Percentiles rank a stretch among this genome's conserved stretches.
These are phyloP conservation scores for Rhinoderma darwinii DNA, from an alignment of 2,113 vertebrate species.

Conservation along the genomic window DNA sequence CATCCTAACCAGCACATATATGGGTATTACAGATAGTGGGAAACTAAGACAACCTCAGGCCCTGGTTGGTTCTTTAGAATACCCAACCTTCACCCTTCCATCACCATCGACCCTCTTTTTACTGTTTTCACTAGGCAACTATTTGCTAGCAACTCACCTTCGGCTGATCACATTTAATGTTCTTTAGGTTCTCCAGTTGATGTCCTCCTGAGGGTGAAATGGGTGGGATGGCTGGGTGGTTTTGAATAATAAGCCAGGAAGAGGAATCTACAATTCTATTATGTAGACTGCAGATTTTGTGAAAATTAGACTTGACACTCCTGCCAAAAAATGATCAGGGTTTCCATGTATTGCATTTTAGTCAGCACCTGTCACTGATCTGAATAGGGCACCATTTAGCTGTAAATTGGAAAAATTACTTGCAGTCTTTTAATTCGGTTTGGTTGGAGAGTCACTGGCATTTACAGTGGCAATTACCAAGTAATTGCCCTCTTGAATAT, in stretches of 20 bases:
- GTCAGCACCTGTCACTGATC: neutral
- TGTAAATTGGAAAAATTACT: constrained; percentile 26
- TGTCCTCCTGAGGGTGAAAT: neutral
- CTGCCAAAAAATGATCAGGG: neutral
- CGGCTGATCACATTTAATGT: neutral
- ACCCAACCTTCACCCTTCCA: neutral
- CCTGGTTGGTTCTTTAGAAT: neutral
- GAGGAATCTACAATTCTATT: neutral
- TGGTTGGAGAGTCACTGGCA: neutral
- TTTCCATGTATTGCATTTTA: neutral
- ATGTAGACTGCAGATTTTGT: neutral
- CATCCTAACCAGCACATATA: neutral
- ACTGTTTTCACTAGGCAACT: neutral
- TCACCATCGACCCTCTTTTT: neutral
- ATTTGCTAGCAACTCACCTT: neutral
- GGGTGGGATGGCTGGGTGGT: neutral
- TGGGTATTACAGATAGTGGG: neutral
- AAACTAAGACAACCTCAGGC: neutral
- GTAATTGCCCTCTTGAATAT: constrained; percentile 5
- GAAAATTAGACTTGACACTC: neutral
- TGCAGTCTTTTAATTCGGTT: constrained; percentile 5
- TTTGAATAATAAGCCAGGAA: neutral
- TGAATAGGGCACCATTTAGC: constrained; percentile 2
- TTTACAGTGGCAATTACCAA: constrained; percentile 17
- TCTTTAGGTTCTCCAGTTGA: neutral